These are phyloP conservation scores for Zootermopsis nevadensis DNA, from an alignment of 2,888 invertebrate species.

Conservation along the genomic window DNA sequence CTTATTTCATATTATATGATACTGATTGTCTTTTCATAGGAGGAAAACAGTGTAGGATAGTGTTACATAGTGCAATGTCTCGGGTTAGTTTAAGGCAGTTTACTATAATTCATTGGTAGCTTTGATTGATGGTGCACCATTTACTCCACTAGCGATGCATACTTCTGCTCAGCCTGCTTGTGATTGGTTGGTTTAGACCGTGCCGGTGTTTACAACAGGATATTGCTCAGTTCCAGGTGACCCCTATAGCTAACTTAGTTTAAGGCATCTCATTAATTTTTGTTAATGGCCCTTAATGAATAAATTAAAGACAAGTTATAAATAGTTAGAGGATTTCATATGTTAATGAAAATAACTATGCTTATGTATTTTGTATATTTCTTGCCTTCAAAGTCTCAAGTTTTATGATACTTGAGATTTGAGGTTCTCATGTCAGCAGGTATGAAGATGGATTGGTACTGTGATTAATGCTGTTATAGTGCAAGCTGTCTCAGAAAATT, in stretches of 20 bases:
- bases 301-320: not conserved
- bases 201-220: slow-evolving; percentile 47
- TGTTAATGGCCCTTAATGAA: slow-evolving; percentile 6
- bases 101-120: slow-evolving; percentile 40
- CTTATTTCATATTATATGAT: not conserved
- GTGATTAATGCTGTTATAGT: too few species aligned
- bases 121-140: slow-evolving; percentile 45
- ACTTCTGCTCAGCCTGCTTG: slow-evolving; percentile 44
- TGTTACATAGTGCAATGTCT: not conserved
- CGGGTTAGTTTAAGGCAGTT: slow-evolving; percentile 36
- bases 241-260: slow-evolving; percentile 46
- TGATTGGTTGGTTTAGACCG: slow-evolving; percentile 47
- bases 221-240: slow-evolving; percentile 47
- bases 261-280: slow-evolving; percentile 38
- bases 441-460: too few species aligned
- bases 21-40: not conserved
- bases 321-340: too few species aligned
- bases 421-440: too few species aligned
- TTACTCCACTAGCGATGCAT: slow-evolving; percentile 49
- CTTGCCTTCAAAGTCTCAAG: slow-evolving; percentile 1
- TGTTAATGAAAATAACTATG: not conserved
- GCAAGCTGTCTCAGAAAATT: too few species aligned
- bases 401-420: not conserved
- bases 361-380: not conserved
- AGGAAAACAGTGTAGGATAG: not conserved